A percentile compares a stretch with the other conserved stretches of the same genome.
These are phyloP conservation scores for Diplodus puntazzo DNA, from an alignment of 2,797 vertebrate genomes.

Conservation along the genomic window DNA sequence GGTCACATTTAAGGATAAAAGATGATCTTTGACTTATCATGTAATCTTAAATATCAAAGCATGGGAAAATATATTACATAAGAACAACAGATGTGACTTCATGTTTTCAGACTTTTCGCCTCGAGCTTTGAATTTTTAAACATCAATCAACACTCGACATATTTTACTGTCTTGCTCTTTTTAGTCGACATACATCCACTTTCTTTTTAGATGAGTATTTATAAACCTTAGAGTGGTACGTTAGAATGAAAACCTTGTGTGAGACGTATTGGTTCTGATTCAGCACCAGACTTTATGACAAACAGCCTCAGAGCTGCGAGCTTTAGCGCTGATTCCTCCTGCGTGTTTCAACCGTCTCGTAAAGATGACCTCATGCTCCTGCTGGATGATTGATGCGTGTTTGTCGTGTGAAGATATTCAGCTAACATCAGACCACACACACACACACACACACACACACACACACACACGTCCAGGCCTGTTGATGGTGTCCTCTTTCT, in stretches of 20 bases:
- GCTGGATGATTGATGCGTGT: constrained; percentile 44
- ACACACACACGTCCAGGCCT: constrained; percentile 27
- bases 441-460: constrained; percentile 14
- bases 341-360: constrained; percentile 15
- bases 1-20: no score
- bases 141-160: no score
- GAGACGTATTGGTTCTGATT: neutral
- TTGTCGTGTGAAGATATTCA: constrained; percentile 37
- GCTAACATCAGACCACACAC: neutral
- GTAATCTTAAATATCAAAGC: neutral
- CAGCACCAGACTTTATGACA: neutral
- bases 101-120: no score
- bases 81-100: no score
- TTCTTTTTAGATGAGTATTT: neutral
- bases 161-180: neutral
- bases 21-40: neutral
- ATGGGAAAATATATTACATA: no score
- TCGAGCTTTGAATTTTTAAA: no score
- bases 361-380: constrained; percentile 38
- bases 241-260: neutral
- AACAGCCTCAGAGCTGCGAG: neutral
- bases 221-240: neutral
- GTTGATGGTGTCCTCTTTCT: constrained; percentile 4
- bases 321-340: constrained; percentile 2
- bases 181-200: no score